phyloP scores from a whole-genome alignment of 2,888 invertebrate species.

The Ecdyonurus torrentis region DNA sequence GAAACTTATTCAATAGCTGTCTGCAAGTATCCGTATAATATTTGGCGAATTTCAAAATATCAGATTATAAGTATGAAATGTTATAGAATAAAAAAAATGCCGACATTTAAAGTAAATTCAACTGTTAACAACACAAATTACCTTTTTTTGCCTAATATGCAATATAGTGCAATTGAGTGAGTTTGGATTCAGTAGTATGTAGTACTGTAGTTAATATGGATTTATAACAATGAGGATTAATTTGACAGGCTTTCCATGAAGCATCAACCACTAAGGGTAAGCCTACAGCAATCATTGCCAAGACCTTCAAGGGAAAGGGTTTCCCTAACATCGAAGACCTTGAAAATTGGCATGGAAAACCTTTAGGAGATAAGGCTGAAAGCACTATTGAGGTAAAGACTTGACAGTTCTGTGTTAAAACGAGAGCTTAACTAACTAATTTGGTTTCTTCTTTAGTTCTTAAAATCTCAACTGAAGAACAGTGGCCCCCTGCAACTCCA shows the following conservation, averaged over 20 bases:
- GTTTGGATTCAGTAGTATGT: neutral
- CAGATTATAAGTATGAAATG: no score
- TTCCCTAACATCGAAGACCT: constrained; percentile 82
- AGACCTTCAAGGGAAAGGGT: constrained; percentile 87
- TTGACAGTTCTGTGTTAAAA: no score
- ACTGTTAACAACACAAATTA: no score
- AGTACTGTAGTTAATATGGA: constrained; percentile 6
- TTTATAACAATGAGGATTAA: neutral
- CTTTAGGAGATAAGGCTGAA: constrained; percentile 68
- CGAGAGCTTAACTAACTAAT: constrained; percentile 1
- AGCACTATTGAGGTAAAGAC: constrained; percentile 40
- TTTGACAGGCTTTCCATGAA: constrained; percentile 52
- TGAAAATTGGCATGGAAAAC: constrained; percentile 97
- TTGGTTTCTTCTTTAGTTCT: constrained; percentile 29
- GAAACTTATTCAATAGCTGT: no score
- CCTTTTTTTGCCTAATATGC: neutral
- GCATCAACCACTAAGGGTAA: constrained; percentile 55
- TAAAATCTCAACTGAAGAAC: constrained; percentile 50
- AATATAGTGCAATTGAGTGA: neutral
- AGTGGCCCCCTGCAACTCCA: constrained; percentile 41
- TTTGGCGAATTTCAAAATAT: no score
- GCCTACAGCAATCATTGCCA: constrained; percentile 88
- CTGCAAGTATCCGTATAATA: no score
- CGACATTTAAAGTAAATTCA: no score
- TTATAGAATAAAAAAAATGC: no score